These are phyloP conservation scores for Limnothrissa miodon DNA, from an alignment of 2,113 vertebrate genomes.

Conservation along the genomic window DNA sequence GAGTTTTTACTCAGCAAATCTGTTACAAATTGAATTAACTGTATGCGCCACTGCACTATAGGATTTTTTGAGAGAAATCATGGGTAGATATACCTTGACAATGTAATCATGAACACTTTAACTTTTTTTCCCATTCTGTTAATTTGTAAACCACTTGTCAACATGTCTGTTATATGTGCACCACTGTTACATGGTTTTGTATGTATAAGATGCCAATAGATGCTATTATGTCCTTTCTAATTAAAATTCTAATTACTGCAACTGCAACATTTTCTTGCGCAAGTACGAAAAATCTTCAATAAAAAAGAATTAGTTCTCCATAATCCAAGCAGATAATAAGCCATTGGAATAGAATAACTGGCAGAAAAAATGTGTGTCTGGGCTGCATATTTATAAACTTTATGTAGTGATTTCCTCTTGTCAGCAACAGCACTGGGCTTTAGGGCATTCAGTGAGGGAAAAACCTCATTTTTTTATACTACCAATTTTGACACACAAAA, in stretches of 20 bases:
- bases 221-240: no score
- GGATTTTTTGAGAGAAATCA: background rate
- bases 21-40: background rate
- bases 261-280: no score
- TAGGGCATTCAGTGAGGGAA: no score
- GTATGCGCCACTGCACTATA: background rate
- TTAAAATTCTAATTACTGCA: no score
- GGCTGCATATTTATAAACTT: background rate
- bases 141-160: background rate
- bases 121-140: background rate
- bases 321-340: background rate
- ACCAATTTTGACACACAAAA: background rate
- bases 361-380: background rate
- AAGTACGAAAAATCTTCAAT: background rate
- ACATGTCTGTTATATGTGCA: background rate
- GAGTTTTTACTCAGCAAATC: background rate
- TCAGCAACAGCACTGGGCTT: background rate
- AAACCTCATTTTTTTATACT: background rate
- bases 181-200: background rate
- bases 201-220: slow-evolving; percentile 7
- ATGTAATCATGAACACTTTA: background rate
- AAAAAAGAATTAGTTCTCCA: background rate
- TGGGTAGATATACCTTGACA: background rate
- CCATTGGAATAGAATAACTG: no score
- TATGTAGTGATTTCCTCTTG: background rate